Evolutionary conservation across 2,797 vertebrate genomes (phyloP).

Genomic region (Sebastes wilsoni): DNA sequence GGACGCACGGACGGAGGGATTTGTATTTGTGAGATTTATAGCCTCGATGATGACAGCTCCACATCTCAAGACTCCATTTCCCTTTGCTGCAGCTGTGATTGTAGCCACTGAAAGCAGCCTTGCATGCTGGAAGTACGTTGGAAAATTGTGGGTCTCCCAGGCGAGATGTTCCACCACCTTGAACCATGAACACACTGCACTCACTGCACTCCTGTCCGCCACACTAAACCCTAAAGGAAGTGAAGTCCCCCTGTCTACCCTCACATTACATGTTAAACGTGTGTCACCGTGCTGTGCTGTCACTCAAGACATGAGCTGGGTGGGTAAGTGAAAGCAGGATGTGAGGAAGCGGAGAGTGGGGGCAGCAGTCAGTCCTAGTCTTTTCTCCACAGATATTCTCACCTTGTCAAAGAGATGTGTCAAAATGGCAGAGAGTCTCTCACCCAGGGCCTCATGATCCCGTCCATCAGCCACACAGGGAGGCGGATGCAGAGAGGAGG

Average conservation of each 20-base stretch:
- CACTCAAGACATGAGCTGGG: constrained; percentile 31
- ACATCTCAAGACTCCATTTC: constrained; percentile 55
- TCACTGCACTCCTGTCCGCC: neutral
- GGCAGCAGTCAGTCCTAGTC: constrained; percentile 8
- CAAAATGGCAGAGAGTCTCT: constrained; percentile 35
- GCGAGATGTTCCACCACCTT: constrained; percentile 16
- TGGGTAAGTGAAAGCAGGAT: constrained; percentile 23
- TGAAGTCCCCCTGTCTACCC: neutral
- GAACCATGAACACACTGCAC: neutral
- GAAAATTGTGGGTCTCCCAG: neutral
- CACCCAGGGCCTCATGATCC: constrained; percentile 47
- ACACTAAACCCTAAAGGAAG: neutral
- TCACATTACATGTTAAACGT: constrained; percentile 30
- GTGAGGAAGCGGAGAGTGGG: neutral
- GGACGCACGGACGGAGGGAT: constrained; percentile 25
- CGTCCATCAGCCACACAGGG: constrained; percentile 50
- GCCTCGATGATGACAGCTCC: constrained; percentile 49
- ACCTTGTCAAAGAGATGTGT: constrained; percentile 73
- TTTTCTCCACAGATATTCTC: constrained; percentile 58
- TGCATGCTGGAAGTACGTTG: constrained; percentile 2
- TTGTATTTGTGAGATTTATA: constrained; percentile 54
- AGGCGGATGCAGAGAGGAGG: neutral
- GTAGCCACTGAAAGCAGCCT: constrained; percentile 26
- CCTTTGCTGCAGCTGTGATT: constrained; percentile 53
- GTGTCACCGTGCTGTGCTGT: constrained; percentile 30